Evolutionary conservation across 2,797 vertebrate genomes (phyloP).

Genomic region (Florisuga fusca): DNA sequence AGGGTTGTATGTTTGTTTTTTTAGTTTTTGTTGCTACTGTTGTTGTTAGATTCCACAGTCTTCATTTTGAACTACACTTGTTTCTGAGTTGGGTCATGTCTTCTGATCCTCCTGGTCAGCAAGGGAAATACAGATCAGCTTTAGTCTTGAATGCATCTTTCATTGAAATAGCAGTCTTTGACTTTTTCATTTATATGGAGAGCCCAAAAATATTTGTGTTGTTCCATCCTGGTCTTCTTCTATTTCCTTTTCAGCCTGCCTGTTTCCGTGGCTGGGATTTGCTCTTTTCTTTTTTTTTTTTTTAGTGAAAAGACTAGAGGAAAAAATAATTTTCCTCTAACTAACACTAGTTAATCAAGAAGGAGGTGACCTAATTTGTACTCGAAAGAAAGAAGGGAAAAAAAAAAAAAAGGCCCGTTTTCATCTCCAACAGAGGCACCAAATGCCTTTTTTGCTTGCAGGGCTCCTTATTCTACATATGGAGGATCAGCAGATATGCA

Average conservation of each 20-base stretch:
- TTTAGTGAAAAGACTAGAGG: background rate
- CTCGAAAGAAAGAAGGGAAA: background rate
- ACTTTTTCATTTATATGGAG: background rate
- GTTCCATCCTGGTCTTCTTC: background rate
- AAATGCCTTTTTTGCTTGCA: slow-evolving; percentile 72
- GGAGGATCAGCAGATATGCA: slow-evolving; percentile 64
- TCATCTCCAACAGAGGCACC: slow-evolving; percentile 57
- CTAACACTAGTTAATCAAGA: background rate
- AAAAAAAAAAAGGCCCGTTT: background rate
- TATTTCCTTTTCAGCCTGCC: slow-evolving; percentile 12
- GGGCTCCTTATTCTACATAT: slow-evolving; percentile 49
- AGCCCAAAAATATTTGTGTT: background rate
- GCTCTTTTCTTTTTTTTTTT: background rate
- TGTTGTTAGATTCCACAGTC: background rate
- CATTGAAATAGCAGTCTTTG: background rate
- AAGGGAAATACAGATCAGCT: background rate
- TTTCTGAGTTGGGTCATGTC: background rate
- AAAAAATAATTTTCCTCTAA: slow-evolving; percentile 2
- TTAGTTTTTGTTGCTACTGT: no score
- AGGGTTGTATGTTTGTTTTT: background rate
- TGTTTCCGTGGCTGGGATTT: slow-evolving; percentile 27
- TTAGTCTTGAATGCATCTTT: background rate
- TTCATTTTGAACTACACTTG: background rate
- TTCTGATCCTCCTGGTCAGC: slow-evolving; percentile 4
- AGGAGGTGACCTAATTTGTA: background rate